Percentiles rank a stretch among this genome's conserved stretches.
phyloP scores from a whole-genome alignment of 2,797 vertebrate genomes.

The Myotis findleyi region DNA sequence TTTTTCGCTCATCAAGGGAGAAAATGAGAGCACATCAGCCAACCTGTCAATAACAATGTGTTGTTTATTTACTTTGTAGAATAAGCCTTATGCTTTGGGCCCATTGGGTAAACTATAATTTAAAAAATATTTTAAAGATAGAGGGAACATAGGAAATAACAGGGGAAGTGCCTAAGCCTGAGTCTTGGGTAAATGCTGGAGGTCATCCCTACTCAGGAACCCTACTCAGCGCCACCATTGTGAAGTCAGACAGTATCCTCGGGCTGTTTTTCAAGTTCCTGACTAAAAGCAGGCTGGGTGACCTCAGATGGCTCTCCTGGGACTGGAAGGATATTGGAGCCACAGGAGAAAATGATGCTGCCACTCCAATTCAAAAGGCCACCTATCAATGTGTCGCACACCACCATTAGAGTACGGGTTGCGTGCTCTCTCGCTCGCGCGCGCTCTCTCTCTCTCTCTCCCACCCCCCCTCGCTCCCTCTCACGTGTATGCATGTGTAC shows the following conservation, averaged over 20 bases:
- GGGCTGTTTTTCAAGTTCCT: neutral
- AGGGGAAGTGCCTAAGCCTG: neutral
- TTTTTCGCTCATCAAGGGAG: neutral
- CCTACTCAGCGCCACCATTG: neutral
- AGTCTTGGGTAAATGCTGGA: neutral
- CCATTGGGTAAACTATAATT: neutral
- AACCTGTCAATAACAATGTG: neutral
- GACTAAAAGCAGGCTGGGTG: neutral
- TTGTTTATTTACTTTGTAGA: neutral
- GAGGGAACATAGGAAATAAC: neutral
- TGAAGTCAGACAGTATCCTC: neutral
- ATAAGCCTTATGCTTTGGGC: neutral
- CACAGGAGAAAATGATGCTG: neutral
- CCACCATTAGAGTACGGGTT: neutral
- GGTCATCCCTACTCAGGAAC: neutral
- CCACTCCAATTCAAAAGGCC: slow-evolving; percentile 3
- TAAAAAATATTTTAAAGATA: neutral
- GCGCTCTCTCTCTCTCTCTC: neutral
- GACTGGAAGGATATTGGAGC: neutral
- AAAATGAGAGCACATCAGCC: neutral
- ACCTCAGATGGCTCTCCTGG: slow-evolving; percentile 4
- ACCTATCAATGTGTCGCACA: neutral
- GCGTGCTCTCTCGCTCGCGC: too few species aligned
- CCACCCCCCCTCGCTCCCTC: neutral
- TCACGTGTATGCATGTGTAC: neutral